These are phyloP conservation scores for Micromesistius poutassou DNA, from an alignment of 2,797 vertebrate species.

Conservation along the genomic window DNA sequence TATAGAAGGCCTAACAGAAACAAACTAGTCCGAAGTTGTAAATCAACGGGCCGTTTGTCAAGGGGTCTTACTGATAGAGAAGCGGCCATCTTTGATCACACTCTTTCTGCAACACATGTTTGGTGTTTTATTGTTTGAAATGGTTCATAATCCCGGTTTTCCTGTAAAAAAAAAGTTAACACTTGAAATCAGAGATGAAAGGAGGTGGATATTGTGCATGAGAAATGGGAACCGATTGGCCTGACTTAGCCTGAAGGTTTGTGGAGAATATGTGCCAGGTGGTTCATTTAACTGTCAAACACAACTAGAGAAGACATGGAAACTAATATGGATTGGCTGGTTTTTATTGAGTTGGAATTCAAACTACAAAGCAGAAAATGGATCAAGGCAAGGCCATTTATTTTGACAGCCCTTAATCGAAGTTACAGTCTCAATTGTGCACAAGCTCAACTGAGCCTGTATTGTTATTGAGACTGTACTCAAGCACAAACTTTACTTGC, in stretches of 20 bases:
- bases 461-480: too few relatives aligned
- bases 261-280: not conserved
- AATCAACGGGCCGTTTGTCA: slow-evolving; percentile 41
- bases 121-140: slow-evolving; percentile 26
- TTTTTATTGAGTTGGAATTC: not conserved
- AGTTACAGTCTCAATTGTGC: not conserved
- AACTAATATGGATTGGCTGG: not conserved
- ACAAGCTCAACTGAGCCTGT: too few relatives aligned
- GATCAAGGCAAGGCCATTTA: not conserved
- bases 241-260: not conserved
- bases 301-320: not conserved
- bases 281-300: not conserved
- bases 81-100: slow-evolving; percentile 54
- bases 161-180: slow-evolving; percentile 15
- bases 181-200: slow-evolving; percentile 21
- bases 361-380: not conserved
- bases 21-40: slow-evolving; percentile 42
- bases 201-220: not conserved
- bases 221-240: not conserved
- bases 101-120: slow-evolving; percentile 50
- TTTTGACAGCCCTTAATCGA: not conserved
- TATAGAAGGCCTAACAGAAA: slow-evolving; percentile 36
- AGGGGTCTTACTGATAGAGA: not conserved
- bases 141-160: slow-evolving; percentile 7
- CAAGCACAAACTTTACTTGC: not conserved